These are phyloP conservation scores for Protaetia brevitarsis DNA, from an alignment of 1,140 invertebrate genomes.

Conservation along the genomic window DNA sequence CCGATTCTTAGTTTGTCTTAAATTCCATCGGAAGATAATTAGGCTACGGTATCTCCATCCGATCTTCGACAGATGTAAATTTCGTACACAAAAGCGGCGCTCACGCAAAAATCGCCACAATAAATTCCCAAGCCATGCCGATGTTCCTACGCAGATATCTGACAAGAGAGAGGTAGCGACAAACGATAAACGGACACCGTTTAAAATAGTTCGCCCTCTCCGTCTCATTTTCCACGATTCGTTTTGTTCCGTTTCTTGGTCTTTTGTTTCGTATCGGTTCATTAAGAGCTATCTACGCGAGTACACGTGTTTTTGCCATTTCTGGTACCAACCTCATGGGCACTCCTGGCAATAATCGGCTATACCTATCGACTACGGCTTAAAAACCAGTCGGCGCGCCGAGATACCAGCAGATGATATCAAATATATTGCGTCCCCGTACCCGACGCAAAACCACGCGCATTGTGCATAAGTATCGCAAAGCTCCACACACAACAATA, in stretches of 20 bases:
- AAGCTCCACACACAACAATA: too few relatives aligned
- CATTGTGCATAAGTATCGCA: neutral
- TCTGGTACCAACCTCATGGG: constrained; percentile 30
- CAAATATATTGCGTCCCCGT: neutral
- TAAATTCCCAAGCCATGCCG: constrained; percentile 2
- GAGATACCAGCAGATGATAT: constrained; percentile 19
- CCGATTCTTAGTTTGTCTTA: too few relatives aligned
- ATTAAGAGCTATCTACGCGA: constrained; percentile 37
- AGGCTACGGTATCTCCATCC: neutral
- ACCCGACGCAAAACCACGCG: neutral
- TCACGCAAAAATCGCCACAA: neutral
- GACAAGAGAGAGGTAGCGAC: neutral
- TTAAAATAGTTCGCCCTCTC: neutral
- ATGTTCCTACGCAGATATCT: neutral
- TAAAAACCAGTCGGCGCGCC: constrained; percentile 32
- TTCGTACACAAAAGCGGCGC: neutral
- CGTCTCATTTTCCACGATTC: neutral
- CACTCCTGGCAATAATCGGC: constrained; percentile 29
- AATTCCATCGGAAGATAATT: too few relatives aligned
- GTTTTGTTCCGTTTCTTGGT: constrained; percentile 4
- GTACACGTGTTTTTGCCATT: constrained; percentile 37
- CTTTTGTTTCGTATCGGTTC: constrained; percentile 29
- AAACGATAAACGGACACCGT: neutral
- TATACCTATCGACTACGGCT: constrained; percentile 32
- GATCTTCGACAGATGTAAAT: neutral